A percentile compares a stretch with the other conserved stretches of the same genome.
These are phyloP conservation scores for Gymnoscelis rufifasciata DNA, from an alignment of 2,888 invertebrate species.

Conservation along the genomic window DNA sequence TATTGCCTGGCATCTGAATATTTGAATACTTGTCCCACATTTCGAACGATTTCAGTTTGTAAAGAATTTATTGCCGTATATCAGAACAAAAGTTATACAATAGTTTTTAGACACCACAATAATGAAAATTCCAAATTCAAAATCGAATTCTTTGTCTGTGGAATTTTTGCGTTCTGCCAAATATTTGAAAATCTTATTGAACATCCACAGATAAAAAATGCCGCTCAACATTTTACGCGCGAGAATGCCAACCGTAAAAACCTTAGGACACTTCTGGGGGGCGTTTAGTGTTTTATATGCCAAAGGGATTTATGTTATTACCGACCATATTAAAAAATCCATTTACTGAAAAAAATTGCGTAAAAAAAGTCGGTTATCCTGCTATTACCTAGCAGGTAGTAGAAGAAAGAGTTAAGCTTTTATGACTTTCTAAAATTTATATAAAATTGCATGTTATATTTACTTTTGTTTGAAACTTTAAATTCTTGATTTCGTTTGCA, in stretches of 20 bases:
- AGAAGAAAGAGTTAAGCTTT: no score
- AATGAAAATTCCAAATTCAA: constrained; percentile 15
- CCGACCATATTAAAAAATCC: constrained; percentile 79
- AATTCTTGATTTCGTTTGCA: no score
- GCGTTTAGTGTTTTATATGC: constrained; percentile 80
- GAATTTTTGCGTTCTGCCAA: constrained; percentile 24
- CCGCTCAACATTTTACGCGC: constrained; percentile 49
- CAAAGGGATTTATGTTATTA: constrained; percentile 79
- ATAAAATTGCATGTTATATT: no score
- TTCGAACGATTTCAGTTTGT: constrained; percentile 9
- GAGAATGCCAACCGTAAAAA: constrained; percentile 57
- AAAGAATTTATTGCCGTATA: constrained; percentile 21
- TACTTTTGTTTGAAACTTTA: no score
- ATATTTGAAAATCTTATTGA: constrained; percentile 14
- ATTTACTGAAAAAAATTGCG: no score
- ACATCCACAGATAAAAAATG: neutral
- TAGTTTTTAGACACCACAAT: constrained; percentile 18
- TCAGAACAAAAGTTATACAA: constrained; percentile 25
- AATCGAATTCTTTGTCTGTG: constrained; percentile 14
- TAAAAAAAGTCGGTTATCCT: no score
- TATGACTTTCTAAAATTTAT: no score
- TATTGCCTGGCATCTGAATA: constrained; percentile 9
- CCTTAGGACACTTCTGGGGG: constrained; percentile 66
- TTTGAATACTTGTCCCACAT: neutral
- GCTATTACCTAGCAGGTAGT: no score